Base-by-base conservation (phyloP, 2,113 vertebrate species). In the Saccopteryx bilineata region DNA sequence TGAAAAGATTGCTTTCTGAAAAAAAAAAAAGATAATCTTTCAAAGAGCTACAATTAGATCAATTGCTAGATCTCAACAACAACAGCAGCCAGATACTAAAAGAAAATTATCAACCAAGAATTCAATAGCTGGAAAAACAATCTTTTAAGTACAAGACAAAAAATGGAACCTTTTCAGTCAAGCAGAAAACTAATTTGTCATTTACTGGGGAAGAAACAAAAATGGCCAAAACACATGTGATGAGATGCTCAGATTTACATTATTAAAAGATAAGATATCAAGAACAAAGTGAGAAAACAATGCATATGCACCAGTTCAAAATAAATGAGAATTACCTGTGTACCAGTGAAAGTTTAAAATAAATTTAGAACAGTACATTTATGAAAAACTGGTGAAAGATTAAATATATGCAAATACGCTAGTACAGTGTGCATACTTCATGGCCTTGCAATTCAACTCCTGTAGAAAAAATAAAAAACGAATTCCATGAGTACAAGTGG, bases 71-170 rank as follows among this genome's bases (percentile, higher is more conserved):
- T 93, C 31, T 79, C 31, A 83, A 48, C n/a, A 84, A 24, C 14
- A 48, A 52, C 13, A 39, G 48, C 52, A 95, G 23, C 7, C 33
- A 92, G 63, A 26, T 46, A n/a, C 23, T 78, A 33, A 86, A 26
- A 76, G 48, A 87, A 96, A 87, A 91, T 31, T 7, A 33, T n/a
- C 69, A 87, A 86, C 6, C 18, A 95, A 87, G 61, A 87, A 74
- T 31, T 93, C 19, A 78, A 48, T 7, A 89, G 23, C 17, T n/a
- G 31, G 48, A 39, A 76, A 90, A 68, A 74, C 24, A 46, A 28
- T 72, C 12, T 46, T 93, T 48, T 66, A 78, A 56, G 23, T 66
- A 68, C 5, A 28, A 76, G 33, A 6, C 4, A 84, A 12, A 83
- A 54, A 26, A n/a, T 61, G n/a, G 9, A 31, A 87, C 12, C 75